Evolutionary conservation across 2,113 vertebrate species (phyloP), one percentile per base, ranked within the genome.

Genomic region (Ochotona curzoniae): DNA sequence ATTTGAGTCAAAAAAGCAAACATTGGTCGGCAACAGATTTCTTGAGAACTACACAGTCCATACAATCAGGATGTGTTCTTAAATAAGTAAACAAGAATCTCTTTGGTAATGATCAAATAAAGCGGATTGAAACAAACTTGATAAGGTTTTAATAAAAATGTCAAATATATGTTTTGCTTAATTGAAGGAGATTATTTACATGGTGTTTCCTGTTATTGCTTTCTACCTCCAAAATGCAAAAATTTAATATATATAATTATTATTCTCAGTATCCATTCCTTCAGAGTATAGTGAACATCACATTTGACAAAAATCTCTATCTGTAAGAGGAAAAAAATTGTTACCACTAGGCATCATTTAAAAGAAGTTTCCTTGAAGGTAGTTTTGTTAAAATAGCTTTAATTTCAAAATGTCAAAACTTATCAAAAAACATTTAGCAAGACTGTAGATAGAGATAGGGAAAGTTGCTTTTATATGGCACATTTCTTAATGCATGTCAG

Each of bases 381-480:
- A 15, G 9, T 89, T 96, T 94, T 93, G 7, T 93, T 78, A 94
- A 96, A 93, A 93, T 38, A 95, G 54, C 61, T 97, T 96, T 94
- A 90, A 94, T 93, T 95, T 90, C 67, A 75, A 95, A 96, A 96
- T 91, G 89, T 96, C 94, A 97, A 97, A 97, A 93, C 79, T 93
- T 96, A 94, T 87, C 83, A 87, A 83, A 94, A 92, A 89, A 74
- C 47, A 89, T 74, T 92, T 82, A 94, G 21, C 7, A 63, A 83
- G 35, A 86, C 76, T 87, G 2, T 38, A 71, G 69, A 87, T 93
- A 87, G 32, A 80, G 18, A 96, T 94, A 95, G 93, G 73, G 78
- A 90, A 95, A 90, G 38, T 74, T 93, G 38, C 14, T 92, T 96
- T 66, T 70, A 69, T 66, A 32, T 64, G 96, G 64, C 57, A 79